A percentile compares a stretch with the other conserved stretches of the same genome.
Conservation (phyloP, 1,140 invertebrate genomes). For the Calephelis nemesis region DNA sequence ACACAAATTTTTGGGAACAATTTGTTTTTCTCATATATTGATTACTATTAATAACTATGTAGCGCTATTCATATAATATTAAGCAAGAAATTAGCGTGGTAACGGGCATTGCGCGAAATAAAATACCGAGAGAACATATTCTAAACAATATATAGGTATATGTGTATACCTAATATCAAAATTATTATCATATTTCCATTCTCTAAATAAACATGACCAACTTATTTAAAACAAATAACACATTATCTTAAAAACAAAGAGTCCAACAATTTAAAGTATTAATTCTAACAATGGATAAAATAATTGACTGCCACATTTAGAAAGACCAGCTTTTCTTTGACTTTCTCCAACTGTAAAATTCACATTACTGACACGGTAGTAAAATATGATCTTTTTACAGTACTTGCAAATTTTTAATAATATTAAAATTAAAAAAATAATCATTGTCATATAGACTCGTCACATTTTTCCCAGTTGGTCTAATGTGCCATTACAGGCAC, state of each 20-base stretch:
- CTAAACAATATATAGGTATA: not conserved
- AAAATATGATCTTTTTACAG: not conserved
- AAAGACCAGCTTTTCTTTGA: constrained; percentile 18
- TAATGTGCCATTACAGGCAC: constrained; percentile 13
- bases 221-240: constrained; percentile 37
- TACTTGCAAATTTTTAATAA: not conserved
- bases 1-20: no score
- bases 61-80: not conserved
- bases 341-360: not conserved
- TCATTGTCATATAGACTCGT: constrained; percentile 8
- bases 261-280: constrained; percentile 57
- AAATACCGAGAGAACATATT: constrained; percentile 1
- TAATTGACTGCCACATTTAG: constrained; percentile 31
- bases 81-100: not conserved
- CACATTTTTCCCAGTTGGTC: constrained; percentile 10
- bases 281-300: constrained; percentile 49
- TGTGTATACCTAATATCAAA: constrained; percentile 17
- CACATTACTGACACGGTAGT: not conserved
- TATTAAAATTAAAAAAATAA: not conserved
- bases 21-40: not conserved
- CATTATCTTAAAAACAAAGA: constrained; percentile 35
- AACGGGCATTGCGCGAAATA: constrained; percentile 5
- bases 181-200: constrained; percentile 15
- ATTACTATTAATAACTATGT: not conserved
- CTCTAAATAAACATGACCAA: constrained; percentile 26